Evolutionary conservation across 2,888 invertebrate species (phyloP), one percentile per base, ranked within the genome.

Genomic region (Punctoribates punctum): DNA sequence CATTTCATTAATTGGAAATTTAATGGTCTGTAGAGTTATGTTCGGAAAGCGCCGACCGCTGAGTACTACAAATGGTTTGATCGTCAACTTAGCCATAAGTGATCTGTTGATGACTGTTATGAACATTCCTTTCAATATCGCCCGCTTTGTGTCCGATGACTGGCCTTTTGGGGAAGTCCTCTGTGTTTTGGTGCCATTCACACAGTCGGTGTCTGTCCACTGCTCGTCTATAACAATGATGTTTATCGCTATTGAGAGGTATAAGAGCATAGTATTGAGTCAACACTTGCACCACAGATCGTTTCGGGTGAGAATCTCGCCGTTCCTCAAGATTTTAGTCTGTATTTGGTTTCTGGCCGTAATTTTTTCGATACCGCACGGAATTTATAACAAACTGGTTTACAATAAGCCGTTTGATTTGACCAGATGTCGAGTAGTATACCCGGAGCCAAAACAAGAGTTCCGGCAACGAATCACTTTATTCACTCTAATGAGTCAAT

Each of bases 21-120:
- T 81, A 15, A 81, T 86, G 15, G 86, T 86, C 3, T 84, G 86
- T 20, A 85, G 84, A 78, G 85, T 87, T 11, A 86, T 87, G 1
- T 81, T 85, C 46, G 81, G 84, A 29, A 86, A 86, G 80, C 83
- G 85, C 79, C n/a, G n/a, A n/a, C n/a, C n/a, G n/a, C n/a, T n/a
- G n/a, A 86, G 86, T 0, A 84, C 86, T 65, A 87, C 87, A 0
- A 87, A 87, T 80, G 84, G 86, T 23, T 86, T 87, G 81, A 85
- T 87, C 75, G 85, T 86, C n/a, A 87, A 87, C 80, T 82, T 87
- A 77, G 87, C 87, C 2, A 81, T 86, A 9, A 86, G 86, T 0
- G 82, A 83, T 77, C 78, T 83, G 5, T 75, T 82, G 25, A 82
- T 83, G 80, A 83, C 82, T 0, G 81, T 82, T 17, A 81, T 85